Percentiles rank a stretch among this genome's conserved stretches.
Evolutionary conservation across 2,797 vertebrate species (phyloP).

Genomic region (Odontamblyopus rebecca): DNA sequence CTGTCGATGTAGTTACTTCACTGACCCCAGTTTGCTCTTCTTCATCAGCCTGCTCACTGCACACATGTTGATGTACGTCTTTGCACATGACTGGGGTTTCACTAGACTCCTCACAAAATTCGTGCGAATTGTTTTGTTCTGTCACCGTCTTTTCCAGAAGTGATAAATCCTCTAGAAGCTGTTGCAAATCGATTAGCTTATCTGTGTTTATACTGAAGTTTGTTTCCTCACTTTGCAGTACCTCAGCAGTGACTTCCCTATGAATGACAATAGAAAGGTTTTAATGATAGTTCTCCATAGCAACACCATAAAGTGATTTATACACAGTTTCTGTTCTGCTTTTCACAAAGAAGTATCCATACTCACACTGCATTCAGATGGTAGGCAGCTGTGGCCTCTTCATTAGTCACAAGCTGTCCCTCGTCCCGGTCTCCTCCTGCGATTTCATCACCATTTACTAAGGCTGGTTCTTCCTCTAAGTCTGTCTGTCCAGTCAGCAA

Average conservation of each 20-base stretch:
- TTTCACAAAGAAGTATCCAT: constrained; percentile 25
- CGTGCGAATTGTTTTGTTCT: constrained; percentile 6
- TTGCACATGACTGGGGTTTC: constrained; percentile 38
- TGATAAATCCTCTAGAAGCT: constrained; percentile 16
- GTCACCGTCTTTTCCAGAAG: background rate
- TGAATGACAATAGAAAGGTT: constrained; percentile 12
- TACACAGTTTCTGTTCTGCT: constrained; percentile 45
- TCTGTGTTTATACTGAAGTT: constrained; percentile 7
- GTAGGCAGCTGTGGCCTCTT: constrained; percentile 21
- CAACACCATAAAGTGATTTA: background rate
- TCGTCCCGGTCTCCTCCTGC: constrained; percentile 35
- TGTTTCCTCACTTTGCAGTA: constrained; percentile 20
- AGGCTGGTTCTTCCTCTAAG: constrained; percentile 27
- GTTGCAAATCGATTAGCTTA: constrained; percentile 22
- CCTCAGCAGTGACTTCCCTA: constrained; percentile 44
- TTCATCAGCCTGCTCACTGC: constrained; percentile 29
- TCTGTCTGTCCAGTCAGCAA: constrained; percentile 37
- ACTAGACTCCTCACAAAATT: constrained; percentile 11
- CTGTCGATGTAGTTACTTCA: constrained; percentile 12
- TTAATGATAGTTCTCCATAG: background rate
- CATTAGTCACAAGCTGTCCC: constrained; percentile 22
- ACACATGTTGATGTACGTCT: constrained; percentile 28
- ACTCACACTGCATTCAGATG: constrained; percentile 55
- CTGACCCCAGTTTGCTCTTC: constrained; percentile 1
- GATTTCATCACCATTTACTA: constrained; percentile 14